phyloP scores from a whole-genome alignment of 2,888 invertebrate genomes.

The Pollenia griseotomentosa region DNA sequence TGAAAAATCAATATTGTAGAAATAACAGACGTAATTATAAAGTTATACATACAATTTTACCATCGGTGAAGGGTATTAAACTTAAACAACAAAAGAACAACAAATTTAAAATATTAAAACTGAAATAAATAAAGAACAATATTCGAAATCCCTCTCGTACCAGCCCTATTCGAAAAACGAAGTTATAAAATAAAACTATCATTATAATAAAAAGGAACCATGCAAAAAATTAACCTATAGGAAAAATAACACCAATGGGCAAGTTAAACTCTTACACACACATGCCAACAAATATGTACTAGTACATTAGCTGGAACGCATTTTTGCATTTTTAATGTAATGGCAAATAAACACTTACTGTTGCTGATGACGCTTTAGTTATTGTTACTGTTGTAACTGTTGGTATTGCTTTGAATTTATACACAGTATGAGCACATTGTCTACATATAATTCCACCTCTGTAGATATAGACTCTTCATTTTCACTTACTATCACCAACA shows the following conservation, averaged over 20 bases:
- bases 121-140: neutral
- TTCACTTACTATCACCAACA: slow-evolving; percentile 44
- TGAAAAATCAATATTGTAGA: neutral
- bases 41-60: too few relatives aligned
- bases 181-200: neutral
- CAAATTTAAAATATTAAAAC: neutral
- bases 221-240: slow-evolving; percentile 15
- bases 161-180: neutral
- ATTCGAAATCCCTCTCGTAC: neutral
- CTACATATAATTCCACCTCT: neutral
- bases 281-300: neutral
- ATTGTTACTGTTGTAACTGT: slow-evolving; percentile 20
- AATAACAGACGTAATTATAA: neutral
- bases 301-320: neutral
- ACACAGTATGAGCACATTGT: neutral
- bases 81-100: neutral
- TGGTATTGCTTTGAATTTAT: slow-evolving; percentile 30
- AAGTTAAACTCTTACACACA: neutral
- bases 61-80: neutral
- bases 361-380: slow-evolving; percentile 23
- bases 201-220: slow-evolving; percentile 23
- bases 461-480: slow-evolving; percentile 31
- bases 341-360: slow-evolving; percentile 69
- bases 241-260: slow-evolving; percentile 8
- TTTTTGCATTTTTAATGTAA: slow-evolving; percentile 69